Percentiles rank a stretch among this genome's conserved stretches.
These are phyloP conservation scores for Mionectes macconnelli DNA, from an alignment of 2,113 vertebrate genomes.

Conservation along the genomic window DNA sequence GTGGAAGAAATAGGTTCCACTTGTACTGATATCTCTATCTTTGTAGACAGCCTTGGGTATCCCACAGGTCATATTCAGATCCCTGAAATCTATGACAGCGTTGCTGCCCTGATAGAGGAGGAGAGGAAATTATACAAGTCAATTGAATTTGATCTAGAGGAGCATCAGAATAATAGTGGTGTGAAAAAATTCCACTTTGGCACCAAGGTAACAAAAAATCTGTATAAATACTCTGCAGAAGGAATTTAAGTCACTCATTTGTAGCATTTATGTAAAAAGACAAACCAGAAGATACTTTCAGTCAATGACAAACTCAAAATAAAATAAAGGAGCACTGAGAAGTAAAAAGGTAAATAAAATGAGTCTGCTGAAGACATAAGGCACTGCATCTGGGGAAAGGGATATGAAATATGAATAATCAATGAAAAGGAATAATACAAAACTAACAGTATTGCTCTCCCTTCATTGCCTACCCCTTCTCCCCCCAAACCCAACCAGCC, in stretches of 20 bases:
- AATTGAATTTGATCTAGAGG: slow-evolving; percentile 82
- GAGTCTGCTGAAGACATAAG: not conserved
- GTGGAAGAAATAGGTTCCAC: not conserved
- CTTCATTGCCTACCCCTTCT: not conserved
- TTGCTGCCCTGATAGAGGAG: slow-evolving; percentile 79
- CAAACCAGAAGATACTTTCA: not conserved
- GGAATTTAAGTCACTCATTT: not conserved
- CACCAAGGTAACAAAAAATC: slow-evolving; percentile 79
- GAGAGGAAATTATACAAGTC: slow-evolving; percentile 79
- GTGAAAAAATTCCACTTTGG: slow-evolving; percentile 81
- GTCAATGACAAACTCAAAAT: not conserved
- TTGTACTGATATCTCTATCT: not conserved
- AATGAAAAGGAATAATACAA: not conserved
- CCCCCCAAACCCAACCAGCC: not conserved
- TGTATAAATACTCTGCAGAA: not conserved
- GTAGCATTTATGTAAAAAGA: not conserved
- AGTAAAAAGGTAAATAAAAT: not conserved
- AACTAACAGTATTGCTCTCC: not conserved
- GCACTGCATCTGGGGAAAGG: not conserved
- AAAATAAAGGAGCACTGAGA: not conserved
- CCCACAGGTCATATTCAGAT: slow-evolving; percentile 84
- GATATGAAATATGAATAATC: not conserved
- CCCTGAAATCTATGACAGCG: slow-evolving; percentile 83
- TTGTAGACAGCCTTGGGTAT: slow-evolving; percentile 85
- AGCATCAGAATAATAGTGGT: slow-evolving; percentile 76